phyloP scores from a whole-genome alignment of 2,888 invertebrate species.

The Esperia sulphurella region DNA sequence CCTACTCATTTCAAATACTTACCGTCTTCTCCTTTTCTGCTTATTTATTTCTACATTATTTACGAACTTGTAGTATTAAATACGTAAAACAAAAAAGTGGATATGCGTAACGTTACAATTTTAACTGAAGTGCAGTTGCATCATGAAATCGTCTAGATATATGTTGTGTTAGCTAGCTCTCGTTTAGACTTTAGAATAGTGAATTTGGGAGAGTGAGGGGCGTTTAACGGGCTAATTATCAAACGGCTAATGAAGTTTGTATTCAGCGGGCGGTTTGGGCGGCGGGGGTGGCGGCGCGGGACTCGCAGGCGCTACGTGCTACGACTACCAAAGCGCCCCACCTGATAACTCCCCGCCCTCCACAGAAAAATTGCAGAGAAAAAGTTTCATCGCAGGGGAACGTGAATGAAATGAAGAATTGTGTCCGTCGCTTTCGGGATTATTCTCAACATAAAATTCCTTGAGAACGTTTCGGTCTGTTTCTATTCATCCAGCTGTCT shows the following conservation, averaged over 20 bases:
- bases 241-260: constrained; percentile 80
- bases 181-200: constrained; percentile 37
- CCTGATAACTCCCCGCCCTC: constrained; percentile 75
- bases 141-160: not conserved
- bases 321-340: constrained; percentile 71
- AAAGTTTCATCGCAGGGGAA: constrained; percentile 78
- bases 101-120: too few relatives aligned
- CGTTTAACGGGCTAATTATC: constrained; percentile 79
- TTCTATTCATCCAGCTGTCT: constrained; percentile 63
- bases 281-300: constrained; percentile 44
- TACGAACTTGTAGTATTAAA: too few relatives aligned
- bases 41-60: not conserved
- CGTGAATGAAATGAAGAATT: constrained; percentile 79
- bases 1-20: constrained; percentile 12
- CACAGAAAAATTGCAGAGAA: constrained; percentile 78
- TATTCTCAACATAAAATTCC: constrained; percentile 70
- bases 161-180: not conserved
- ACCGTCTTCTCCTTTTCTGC: not conserved
- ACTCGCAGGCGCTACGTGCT: constrained; percentile 65
- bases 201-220: constrained; percentile 64
- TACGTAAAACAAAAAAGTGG: too few relatives aligned
- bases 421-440: constrained; percentile 73
- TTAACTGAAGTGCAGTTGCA: too few relatives aligned
- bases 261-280: constrained; percentile 62
- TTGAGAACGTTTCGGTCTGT: constrained; percentile 67